A percentile compares a stretch with the other conserved stretches of the same genome.
Evolutionary conservation across 2,113 vertebrate species (phyloP).

Genomic region (Cyprinodon brontotheroides): DNA sequence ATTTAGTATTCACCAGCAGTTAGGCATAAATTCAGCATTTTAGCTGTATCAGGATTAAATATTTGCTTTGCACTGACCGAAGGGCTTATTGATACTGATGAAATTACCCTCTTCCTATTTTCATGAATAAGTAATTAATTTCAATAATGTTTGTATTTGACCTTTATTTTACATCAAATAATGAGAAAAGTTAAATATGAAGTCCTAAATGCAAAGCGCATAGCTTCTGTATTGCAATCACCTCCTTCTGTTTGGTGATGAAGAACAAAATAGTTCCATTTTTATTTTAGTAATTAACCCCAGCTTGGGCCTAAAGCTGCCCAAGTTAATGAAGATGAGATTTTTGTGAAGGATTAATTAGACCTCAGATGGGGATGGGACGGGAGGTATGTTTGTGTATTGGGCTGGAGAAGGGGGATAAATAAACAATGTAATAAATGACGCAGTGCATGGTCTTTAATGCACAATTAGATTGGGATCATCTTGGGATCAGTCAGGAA

Average conservation of each 20-base stretch:
- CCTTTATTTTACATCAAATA: constrained; percentile 14
- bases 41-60: constrained; percentile 27
- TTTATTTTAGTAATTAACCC: constrained; percentile 86
- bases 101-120: constrained; percentile 21
- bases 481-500: constrained; percentile 81
- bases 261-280: constrained; percentile 69
- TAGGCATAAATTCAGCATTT: constrained; percentile 11
- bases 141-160: constrained; percentile 26
- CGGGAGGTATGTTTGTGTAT: constrained; percentile 34
- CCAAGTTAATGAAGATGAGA: constrained; percentile 88
- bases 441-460: constrained; percentile 86
- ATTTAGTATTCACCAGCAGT: constrained; percentile 8
- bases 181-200: constrained; percentile 34
- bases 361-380: constrained; percentile 76
- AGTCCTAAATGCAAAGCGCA: constrained; percentile 45
- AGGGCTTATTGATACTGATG: constrained; percentile 28
- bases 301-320: constrained; percentile 77
- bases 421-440: constrained; percentile 91
- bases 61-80: constrained; percentile 8
- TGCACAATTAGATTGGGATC: constrained; percentile 87
- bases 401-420: constrained; percentile 40
- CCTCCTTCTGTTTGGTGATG: constrained; percentile 45
- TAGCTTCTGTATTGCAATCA: constrained; percentile 47
- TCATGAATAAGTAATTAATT: constrained; percentile 23
- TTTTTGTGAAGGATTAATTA: constrained; percentile 87